Conservation (phyloP, 2,113 vertebrate genomes). For the Antechinus flavipes region DNA sequence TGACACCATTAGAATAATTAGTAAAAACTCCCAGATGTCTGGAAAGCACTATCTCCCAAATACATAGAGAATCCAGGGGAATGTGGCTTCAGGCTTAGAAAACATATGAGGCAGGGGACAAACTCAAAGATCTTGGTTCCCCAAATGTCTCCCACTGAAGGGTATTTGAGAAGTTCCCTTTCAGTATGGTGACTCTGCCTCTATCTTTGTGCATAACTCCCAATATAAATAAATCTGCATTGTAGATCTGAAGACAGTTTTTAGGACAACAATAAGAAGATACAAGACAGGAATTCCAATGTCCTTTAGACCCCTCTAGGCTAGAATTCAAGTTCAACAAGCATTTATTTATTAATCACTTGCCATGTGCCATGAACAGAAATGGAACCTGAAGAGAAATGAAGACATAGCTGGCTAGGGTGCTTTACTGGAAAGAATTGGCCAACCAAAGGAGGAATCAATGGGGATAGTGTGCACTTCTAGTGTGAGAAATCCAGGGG, state of each 20-base stretch:
- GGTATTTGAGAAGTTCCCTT: background rate
- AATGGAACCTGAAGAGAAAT: background rate
- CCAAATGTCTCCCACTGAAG: background rate
- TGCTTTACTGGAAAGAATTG: background rate
- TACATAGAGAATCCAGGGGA: background rate
- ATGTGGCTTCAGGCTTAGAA: background rate
- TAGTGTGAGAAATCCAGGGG: background rate
- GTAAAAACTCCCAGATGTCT: background rate
- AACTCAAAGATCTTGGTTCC: background rate
- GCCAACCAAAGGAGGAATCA: background rate
- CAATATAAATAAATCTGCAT: background rate
- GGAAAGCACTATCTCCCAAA: background rate
- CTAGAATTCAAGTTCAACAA: background rate
- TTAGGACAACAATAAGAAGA: background rate
- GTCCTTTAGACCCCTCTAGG: background rate
- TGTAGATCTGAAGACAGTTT: background rate
- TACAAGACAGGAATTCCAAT: background rate
- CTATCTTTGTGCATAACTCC: background rate
- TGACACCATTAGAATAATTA: background rate
- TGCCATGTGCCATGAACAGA: background rate
- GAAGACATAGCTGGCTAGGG: background rate
- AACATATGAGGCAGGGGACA: background rate
- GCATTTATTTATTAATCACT: background rate
- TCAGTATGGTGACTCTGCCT: background rate
- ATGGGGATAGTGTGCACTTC: background rate